Percentiles rank a stretch among this genome's conserved stretches.
phyloP scores from a whole-genome alignment of 2,888 invertebrate species.

The Notodonta ziczac region DNA sequence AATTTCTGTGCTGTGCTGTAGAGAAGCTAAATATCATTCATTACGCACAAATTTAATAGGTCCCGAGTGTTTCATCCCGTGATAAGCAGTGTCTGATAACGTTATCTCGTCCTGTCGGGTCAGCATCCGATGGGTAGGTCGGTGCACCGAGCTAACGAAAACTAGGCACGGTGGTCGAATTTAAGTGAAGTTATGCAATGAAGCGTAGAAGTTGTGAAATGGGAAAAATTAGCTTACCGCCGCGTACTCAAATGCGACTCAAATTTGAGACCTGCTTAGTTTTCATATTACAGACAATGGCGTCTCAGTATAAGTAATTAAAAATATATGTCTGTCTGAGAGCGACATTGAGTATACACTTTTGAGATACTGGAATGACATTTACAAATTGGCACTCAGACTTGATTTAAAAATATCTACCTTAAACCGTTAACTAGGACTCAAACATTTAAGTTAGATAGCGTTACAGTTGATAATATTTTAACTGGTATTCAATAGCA shows the following conservation, averaged over 20 bases:
- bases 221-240: not conserved
- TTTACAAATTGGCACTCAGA: no score
- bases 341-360: no score
- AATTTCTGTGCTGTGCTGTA: not conserved
- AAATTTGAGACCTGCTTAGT: no score
- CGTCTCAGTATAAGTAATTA: no score
- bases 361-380: no score
- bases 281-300: no score
- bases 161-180: slow-evolving; percentile 13
- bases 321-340: no score
- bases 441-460: no score
- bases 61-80: slow-evolving; percentile 34
- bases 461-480: no score
- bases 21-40: not conserved
- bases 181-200: not conserved
- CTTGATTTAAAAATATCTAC: no score
- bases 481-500: not conserved
- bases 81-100: slow-evolving; percentile 51
- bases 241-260: not conserved
- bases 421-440: no score
- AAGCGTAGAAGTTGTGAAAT: no score
- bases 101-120: slow-evolving; percentile 58
- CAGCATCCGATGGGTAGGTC: slow-evolving; percentile 63
- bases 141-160: slow-evolving; percentile 38
- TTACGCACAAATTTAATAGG: not conserved